Conservation (phyloP, 2,888 invertebrate genomes). For the Drosophila nigricruria region DNA sequence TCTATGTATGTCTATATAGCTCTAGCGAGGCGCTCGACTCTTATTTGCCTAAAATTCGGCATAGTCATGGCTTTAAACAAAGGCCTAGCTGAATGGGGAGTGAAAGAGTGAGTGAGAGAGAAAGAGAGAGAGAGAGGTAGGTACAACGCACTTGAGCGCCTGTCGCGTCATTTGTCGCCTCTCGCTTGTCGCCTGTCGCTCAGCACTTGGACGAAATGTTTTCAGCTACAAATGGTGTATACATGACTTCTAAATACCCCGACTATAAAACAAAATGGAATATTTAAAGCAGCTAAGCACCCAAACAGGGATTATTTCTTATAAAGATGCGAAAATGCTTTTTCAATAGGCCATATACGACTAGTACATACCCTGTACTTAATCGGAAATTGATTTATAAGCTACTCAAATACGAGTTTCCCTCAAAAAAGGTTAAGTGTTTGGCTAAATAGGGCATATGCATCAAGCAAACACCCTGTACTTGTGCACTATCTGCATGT, state of each 20-base stretch:
- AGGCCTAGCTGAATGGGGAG: constrained; percentile 4
- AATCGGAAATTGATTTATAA: too few relatives aligned
- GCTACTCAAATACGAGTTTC: neutral
- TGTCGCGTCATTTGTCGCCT: constrained; percentile 29
- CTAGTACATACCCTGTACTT: neutral
- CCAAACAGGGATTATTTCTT: too few relatives aligned
- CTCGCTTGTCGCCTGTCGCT: constrained; percentile 39
- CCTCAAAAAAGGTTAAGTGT: neutral
- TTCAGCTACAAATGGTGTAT: constrained; percentile 7
- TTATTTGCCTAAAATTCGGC: constrained; percentile 36
- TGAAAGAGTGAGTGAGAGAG: neutral
- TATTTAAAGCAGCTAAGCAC: neutral
- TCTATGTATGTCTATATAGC: constrained; percentile 3
- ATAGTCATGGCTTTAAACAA: constrained; percentile 58
- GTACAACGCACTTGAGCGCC: constrained; percentile 24
- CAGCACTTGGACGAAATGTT: constrained; percentile 54
- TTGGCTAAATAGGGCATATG: neutral
- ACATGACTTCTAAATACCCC: neutral
- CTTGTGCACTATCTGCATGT: neutral
- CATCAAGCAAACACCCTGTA: neutral
- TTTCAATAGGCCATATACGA: neutral
- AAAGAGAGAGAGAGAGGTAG: neutral
- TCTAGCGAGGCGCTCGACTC: constrained; percentile 2
- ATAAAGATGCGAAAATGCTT: rapidly evolving
- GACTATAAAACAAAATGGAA: neutral